A percentile compares a stretch with the other conserved stretches of the same genome.
Evolutionary conservation across 2,888 invertebrate species (phyloP).

Genomic region (Carabus problematicus): DNA sequence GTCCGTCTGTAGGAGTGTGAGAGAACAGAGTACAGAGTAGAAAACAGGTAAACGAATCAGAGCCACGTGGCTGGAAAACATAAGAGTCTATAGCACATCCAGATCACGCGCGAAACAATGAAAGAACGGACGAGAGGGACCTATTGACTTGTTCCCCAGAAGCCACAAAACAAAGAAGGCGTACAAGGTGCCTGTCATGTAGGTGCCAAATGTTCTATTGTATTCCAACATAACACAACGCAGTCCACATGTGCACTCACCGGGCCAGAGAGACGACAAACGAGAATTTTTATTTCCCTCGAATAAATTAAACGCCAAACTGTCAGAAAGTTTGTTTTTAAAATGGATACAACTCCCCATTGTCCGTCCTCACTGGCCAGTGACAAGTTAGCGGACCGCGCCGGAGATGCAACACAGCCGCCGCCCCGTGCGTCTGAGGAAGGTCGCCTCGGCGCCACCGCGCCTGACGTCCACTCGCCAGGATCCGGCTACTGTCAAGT

Average conservation of each 20-base stretch:
- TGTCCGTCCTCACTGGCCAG: constrained; percentile 21
- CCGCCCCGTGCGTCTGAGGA: constrained; percentile 32
- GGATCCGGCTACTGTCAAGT: constrained; percentile 19
- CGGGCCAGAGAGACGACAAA: too few relatives aligned
- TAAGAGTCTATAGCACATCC: constrained; percentile 37
- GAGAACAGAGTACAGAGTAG: constrained; percentile 1
- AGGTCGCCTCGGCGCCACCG: constrained; percentile 7
- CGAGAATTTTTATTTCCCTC: constrained; percentile 33
- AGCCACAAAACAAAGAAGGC: constrained; percentile 29
- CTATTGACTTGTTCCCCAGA: constrained; percentile 21
- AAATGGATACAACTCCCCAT: constrained; percentile 39
- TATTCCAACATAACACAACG: not conserved
- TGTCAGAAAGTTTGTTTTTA: constrained; percentile 42
- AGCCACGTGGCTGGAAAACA: constrained; percentile 47
- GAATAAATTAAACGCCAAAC: constrained; percentile 43
- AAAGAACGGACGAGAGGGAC: constrained; percentile 15
- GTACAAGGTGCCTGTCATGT: constrained; percentile 19
- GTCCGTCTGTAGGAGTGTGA: not conserved
- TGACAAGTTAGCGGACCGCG: constrained; percentile 31
- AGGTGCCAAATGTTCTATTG: constrained; percentile 5
- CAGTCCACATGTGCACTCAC: too few relatives aligned
- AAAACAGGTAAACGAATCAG: constrained; percentile 48
- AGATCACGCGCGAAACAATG: constrained; percentile 25
- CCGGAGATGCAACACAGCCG: not conserved
- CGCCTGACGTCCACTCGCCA: too few relatives aligned